These are phyloP conservation scores for Germaria angustata DNA, from an alignment of 2,888 invertebrate genomes.

Conservation along the genomic window DNA sequence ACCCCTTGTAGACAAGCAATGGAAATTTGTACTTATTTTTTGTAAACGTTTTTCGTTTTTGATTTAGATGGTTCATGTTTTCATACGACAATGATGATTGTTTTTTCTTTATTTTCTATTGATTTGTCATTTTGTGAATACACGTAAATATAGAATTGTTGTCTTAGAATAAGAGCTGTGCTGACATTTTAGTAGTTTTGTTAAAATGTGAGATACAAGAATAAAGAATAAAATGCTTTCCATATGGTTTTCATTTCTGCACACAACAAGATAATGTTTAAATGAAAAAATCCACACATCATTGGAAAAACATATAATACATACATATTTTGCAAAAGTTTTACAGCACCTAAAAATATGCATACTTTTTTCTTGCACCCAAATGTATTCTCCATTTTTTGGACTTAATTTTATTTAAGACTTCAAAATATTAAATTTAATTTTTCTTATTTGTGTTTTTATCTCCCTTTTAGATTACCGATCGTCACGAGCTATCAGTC, in stretches of 20 bases:
- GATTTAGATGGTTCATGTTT: too few species aligned
- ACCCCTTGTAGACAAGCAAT: too few species aligned
- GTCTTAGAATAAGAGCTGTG: not conserved
- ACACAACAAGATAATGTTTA: too few species aligned
- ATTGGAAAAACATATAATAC: too few species aligned
- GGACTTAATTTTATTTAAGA: not conserved
- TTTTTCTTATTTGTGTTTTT: not conserved
- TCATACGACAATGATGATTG: constrained; percentile 18
- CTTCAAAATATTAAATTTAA: not conserved
- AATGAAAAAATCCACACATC: too few species aligned
- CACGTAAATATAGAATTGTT: not conserved
- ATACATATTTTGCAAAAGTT: too few species aligned
- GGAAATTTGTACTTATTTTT: not conserved
- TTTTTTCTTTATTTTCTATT: constrained; percentile 37
- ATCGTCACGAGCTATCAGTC: constrained; percentile 83
- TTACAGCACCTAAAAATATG: not conserved
- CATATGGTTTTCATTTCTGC: not conserved
- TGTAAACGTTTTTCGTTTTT: too few species aligned
- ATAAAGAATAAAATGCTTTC: not conserved
- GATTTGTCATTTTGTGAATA: constrained; percentile 16
- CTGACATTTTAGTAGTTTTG: not conserved
- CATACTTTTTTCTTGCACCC: not conserved
- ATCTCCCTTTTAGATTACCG: constrained; percentile 79
- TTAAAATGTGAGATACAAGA: not conserved
- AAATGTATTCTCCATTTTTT: not conserved